Conservation (phyloP, 2,113 vertebrate species). For the Callocephalon fimbriatum region DNA sequence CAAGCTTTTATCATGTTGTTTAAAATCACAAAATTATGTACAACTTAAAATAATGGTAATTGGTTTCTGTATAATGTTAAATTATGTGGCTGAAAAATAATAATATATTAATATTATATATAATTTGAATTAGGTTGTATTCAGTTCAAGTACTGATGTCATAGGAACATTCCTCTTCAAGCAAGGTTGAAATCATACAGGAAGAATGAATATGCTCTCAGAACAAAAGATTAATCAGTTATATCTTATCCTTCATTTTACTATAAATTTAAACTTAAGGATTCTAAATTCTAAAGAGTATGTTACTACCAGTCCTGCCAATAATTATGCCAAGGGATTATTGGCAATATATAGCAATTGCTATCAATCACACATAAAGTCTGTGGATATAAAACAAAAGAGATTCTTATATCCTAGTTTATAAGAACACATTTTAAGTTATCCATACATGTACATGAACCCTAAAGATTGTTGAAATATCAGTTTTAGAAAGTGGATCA, state of each 20-base stretch:
- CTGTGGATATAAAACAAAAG: not conserved
- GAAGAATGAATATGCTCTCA: not conserved
- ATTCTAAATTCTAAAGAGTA: not conserved
- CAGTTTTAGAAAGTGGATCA: not conserved
- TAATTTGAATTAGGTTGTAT: not conserved
- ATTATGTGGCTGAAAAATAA: not conserved
- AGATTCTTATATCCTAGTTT: not conserved
- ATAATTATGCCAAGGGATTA: not conserved
- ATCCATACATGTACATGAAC: not conserved
- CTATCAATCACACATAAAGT: not conserved
- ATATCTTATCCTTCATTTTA: not conserved
- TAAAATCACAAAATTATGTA: not conserved
- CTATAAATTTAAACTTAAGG: not conserved
- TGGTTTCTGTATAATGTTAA: not conserved
- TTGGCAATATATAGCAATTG: not conserved
- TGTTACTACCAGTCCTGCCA: not conserved
- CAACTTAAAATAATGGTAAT: not conserved
- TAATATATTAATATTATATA: not conserved
- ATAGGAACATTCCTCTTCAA: not conserved
- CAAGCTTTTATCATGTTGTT: not conserved
- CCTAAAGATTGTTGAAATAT: not conserved
- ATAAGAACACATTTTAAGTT: not conserved
- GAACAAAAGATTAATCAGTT: not conserved
- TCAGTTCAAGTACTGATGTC: not conserved
- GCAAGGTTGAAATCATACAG: not conserved